Base-by-base conservation (phyloP, 2,113 vertebrate genomes). In the Nanger granti region DNA sequence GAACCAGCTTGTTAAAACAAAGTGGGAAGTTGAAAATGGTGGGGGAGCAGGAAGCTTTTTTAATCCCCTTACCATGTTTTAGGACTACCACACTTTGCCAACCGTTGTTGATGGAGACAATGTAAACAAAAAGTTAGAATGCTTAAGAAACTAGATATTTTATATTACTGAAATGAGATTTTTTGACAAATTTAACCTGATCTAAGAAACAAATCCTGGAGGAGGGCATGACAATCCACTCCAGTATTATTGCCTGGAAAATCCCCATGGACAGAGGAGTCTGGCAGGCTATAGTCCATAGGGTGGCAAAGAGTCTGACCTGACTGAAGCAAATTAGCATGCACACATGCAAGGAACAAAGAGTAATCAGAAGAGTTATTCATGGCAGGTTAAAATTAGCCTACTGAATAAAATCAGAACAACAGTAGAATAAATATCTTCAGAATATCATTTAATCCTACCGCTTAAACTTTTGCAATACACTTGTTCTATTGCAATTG, bases 21-120 rank as follows among this genome's bases (percentile, higher is more conserved):
- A 62, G 28, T 17, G 5, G 0, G 15, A 62, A n/a, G 14, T 55
- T 85, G n/a, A 52, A 89, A 54, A 76, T 17, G 8, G 28, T 28
- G 17, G 9, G 3, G 52, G 20, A 52, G 22, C 9, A 8, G 3
- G 29, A 64, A 11, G 2, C 9, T 47, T 4, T 59, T 7, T 8
- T 3, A 69, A 13, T 1, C 1, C 28, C 11, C 14, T 83, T 55
- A 24, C 4, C 4, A 12, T 76, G 15, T 29, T 90, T 73, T 55
- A 79, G 55, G 55, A 62, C 17, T 60, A 47, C 29, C 4, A 28
- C 11, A 52, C 8, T 3, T 26, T 31, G 20, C 4, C 12, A 73
- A 7, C 11, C 3, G 0, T 44, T 73, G 28, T 29, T 96, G 20
- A 60, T 8, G 26, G 34, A 37, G 31, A n/a, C 24, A 89, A 20